Evolutionary conservation across 1,140 invertebrate species (phyloP).

Genomic region (Anadara kagoshimensis): DNA sequence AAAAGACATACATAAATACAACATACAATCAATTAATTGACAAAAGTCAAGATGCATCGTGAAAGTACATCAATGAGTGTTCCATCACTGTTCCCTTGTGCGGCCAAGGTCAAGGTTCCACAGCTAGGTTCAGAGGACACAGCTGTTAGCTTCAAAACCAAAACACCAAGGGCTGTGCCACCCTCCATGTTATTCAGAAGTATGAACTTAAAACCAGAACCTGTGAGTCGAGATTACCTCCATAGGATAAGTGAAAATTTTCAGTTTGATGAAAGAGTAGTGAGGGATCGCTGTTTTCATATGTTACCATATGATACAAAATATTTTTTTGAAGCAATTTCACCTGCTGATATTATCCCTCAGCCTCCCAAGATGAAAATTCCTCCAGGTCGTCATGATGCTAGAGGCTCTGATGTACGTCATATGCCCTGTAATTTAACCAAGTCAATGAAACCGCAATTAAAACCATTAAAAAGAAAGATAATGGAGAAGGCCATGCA

Average conservation of each 20-base stretch:
- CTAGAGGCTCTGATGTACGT: constrained; percentile 50
- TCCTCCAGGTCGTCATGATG: constrained; percentile 62
- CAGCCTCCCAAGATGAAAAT: constrained; percentile 39
- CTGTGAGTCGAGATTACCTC: constrained; percentile 59
- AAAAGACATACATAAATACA: too few relatives aligned
- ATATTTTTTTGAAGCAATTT: constrained; percentile 64
- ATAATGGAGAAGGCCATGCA: constrained; percentile 57
- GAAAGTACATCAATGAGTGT: constrained; percentile 27
- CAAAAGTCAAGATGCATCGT: too few relatives aligned
- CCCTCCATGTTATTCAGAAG: constrained; percentile 44
- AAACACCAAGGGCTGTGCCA: constrained; percentile 35
- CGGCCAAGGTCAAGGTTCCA: constrained; percentile 61
- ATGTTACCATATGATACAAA: constrained; percentile 69
- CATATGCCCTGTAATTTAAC: constrained; percentile 66
- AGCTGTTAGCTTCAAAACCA: constrained; percentile 37
- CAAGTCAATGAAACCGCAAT: constrained; percentile 52
- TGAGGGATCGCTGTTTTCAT: constrained; percentile 68
- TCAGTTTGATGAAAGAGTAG: constrained; percentile 67
- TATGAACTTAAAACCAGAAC: constrained; percentile 27
- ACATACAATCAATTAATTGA: too few relatives aligned
- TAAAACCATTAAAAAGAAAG: constrained; percentile 61
- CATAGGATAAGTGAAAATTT: constrained; percentile 62
- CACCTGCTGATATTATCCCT: constrained; percentile 47
- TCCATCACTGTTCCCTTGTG: constrained; percentile 60
- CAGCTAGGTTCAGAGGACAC: constrained; percentile 57